Evolutionary conservation across 2,113 vertebrate species (phyloP).

Genomic region (Glaucomys volans): DNA sequence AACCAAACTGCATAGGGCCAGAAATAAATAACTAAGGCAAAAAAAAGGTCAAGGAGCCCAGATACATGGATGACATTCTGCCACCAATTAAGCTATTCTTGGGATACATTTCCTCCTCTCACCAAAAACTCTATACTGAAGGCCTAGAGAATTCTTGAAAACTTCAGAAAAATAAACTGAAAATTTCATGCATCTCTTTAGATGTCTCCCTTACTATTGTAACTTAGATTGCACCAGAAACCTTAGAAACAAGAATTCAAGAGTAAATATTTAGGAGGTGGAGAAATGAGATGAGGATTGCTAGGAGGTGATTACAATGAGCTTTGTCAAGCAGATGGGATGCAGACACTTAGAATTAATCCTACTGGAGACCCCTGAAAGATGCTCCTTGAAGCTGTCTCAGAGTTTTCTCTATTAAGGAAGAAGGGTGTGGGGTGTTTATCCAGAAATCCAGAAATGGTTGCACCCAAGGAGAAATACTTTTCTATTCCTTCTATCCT

Average conservation of each 20-base stretch:
- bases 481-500: not conserved
- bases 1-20: not conserved
- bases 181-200: not conserved
- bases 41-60: not conserved
- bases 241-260: not conserved
- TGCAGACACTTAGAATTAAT: not conserved
- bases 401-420: not conserved
- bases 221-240: not conserved
- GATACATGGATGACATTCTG: not conserved
- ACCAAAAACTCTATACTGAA: not conserved
- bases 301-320: not conserved
- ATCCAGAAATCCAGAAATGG: not conserved
- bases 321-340: not conserved
- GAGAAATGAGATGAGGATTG: not conserved
- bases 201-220: not conserved
- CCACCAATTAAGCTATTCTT: not conserved
- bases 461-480: not conserved
- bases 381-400: not conserved
- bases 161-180: not conserved
- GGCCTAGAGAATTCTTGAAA: not conserved
- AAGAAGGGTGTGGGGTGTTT: not conserved
- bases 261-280: not conserved
- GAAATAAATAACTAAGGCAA: too few relatives aligned
- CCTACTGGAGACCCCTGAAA: not conserved
- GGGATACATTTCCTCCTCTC: not conserved